phyloP scores from a whole-genome alignment of 2,113 vertebrate species.

The Noturus placidus region DNA sequence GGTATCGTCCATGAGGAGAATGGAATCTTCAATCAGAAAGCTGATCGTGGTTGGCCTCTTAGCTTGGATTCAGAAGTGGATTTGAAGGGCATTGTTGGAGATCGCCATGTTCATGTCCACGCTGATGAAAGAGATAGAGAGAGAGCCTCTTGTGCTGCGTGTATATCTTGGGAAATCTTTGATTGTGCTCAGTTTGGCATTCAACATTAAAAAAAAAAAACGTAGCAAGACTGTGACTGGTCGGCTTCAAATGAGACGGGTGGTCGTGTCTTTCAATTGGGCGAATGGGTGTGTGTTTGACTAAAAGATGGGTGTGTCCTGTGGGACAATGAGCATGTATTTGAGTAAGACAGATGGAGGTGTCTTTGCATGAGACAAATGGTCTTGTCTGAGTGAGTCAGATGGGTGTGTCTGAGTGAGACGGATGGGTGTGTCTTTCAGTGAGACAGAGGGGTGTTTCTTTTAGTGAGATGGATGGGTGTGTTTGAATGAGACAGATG shows the following conservation, averaged over 20 bases:
- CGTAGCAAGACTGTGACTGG: too few species aligned
- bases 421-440: background rate
- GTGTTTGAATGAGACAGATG: background rate
- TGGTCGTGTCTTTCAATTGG: background rate
- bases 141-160: background rate
- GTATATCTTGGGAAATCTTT: background rate
- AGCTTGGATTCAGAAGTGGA: background rate
- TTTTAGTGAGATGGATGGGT: background rate
- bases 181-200: background rate
- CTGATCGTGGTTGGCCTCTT: background rate
- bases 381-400: background rate
- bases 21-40: background rate
- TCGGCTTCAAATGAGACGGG: background rate
- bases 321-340: background rate
- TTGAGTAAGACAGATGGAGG: background rate
- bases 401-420: background rate
- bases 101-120: background rate
- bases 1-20: background rate
- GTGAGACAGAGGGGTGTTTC: background rate
- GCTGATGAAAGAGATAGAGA: background rate
- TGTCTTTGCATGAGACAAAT: background rate
- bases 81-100: background rate
- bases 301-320: background rate
- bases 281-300: background rate
- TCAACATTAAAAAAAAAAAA: background rate